Percentiles rank a stretch among this genome's conserved stretches.
These are phyloP conservation scores for Eilema depressum DNA, from an alignment of 2,888 invertebrate genomes.

Conservation along the genomic window DNA sequence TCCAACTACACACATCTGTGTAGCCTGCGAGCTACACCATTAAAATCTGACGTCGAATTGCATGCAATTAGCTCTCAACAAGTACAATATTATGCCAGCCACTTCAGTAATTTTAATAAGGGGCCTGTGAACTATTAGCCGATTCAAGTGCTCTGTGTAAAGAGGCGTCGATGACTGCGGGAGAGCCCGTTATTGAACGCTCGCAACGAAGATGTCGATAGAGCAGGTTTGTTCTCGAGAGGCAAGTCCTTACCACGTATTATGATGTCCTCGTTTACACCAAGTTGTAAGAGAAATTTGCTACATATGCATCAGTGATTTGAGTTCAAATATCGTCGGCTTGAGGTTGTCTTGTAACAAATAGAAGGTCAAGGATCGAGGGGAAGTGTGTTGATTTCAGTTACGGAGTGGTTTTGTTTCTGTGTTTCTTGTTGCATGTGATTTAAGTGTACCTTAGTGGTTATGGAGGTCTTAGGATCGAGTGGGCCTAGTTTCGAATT, in stretches of 20 bases:
- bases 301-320: constrained; percentile 3
- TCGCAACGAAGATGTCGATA: constrained; percentile 62
- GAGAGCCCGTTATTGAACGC: constrained; percentile 61
- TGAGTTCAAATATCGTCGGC: not conserved
- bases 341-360: not conserved
- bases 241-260: constrained; percentile 47
- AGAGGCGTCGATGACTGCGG: constrained; percentile 62
- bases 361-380: not conserved
- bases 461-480: too few relatives aligned
- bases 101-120: constrained; percentile 55
- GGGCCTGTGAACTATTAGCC: constrained; percentile 56
- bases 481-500: too few relatives aligned
- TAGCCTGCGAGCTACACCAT: not conserved
- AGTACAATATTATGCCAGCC: constrained; percentile 76
- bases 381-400: not conserved
- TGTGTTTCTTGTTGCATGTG: not conserved
- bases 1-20: too few relatives aligned
- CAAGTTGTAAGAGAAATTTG: constrained; percentile 45
- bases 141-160: constrained; percentile 46
- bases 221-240: constrained; percentile 56
- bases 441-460: too few relatives aligned
- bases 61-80: constrained; percentile 75
- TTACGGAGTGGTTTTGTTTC: not conserved
- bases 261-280: constrained; percentile 48
- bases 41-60: constrained; percentile 68